phyloP scores from a whole-genome alignment of 2,888 invertebrate species.

The Trichopria drosophilae region DNA sequence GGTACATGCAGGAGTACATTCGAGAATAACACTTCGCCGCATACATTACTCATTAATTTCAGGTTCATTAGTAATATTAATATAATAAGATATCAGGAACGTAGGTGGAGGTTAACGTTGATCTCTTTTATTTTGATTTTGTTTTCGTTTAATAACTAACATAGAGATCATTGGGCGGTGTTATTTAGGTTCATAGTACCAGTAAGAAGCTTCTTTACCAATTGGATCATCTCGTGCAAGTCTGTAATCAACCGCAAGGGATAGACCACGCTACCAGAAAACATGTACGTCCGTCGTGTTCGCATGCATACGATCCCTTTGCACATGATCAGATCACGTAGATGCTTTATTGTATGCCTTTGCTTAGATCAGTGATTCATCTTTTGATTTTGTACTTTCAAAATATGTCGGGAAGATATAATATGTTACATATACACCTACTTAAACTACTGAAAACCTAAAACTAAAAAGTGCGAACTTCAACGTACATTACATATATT shows the following conservation, averaged over 20 bases:
- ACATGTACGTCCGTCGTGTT: constrained; percentile 66
- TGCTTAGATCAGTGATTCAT: constrained; percentile 3
- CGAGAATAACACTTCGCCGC: constrained; percentile 22
- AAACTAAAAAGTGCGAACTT: no score
- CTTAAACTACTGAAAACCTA: no score
- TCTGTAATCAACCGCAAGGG: constrained; percentile 83
- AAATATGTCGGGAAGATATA: no score
- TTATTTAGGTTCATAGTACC: constrained; percentile 83
- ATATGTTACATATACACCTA: no score
- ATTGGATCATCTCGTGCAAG: constrained; percentile 92
- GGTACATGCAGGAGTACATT: constrained; percentile 43
- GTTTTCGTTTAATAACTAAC: background rate
- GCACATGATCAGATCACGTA: constrained; percentile 15
- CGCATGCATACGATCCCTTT: constrained; percentile 6
- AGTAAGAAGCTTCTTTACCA: constrained; percentile 95
- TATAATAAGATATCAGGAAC: background rate
- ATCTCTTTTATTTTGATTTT: background rate
- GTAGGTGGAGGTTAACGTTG: background rate
- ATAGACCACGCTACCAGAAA: constrained; percentile 73
- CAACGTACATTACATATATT: no score
- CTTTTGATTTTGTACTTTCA: constrained; percentile 7
- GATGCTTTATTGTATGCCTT: constrained; percentile 29
- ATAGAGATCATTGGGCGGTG: constrained; percentile 48
- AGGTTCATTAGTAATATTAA: constrained; percentile 14
- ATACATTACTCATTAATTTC: constrained; percentile 24